A percentile compares a stretch with the other conserved stretches of the same genome.
These are phyloP conservation scores for Incurvaria masculella DNA, from an alignment of 2,888 invertebrate genomes.

Conservation along the genomic window DNA sequence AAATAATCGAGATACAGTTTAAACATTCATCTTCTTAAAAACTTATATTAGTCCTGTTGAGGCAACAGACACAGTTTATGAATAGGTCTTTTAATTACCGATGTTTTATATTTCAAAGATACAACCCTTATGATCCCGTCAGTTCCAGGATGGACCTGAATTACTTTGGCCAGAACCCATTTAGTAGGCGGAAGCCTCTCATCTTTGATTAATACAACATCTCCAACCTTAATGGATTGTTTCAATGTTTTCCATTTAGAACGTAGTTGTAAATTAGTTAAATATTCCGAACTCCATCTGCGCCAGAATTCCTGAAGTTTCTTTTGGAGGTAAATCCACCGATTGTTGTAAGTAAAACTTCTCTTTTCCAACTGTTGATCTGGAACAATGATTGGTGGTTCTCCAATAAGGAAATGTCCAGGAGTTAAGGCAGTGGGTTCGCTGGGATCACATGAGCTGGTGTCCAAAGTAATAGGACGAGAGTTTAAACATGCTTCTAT, in stretches of 20 bases:
- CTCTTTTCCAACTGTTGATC: background rate
- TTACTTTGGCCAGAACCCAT: background rate
- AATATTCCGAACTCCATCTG: background rate
- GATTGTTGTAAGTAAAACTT: background rate
- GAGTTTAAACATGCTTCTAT: background rate
- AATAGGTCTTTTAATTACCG: background rate
- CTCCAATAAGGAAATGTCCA: background rate
- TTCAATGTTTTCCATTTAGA: background rate
- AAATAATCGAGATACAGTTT: too few relatives aligned
- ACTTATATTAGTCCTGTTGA: too few relatives aligned
- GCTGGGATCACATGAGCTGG: background rate
- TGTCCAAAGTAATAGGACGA: background rate
- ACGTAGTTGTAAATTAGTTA: background rate
- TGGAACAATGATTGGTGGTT: background rate
- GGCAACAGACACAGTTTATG: background rate
- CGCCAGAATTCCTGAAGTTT: background rate
- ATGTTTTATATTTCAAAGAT: background rate
- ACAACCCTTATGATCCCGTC: background rate
- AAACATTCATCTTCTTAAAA: too few relatives aligned
- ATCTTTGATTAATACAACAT: background rate
- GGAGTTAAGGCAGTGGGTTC: background rate
- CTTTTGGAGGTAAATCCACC: background rate
- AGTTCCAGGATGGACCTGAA: background rate
- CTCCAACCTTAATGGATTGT: background rate
- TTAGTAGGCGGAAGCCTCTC: background rate